These are phyloP conservation scores for Pelobates cultripes DNA, from an alignment of 2,797 vertebrate species.

Conservation along the genomic window DNA sequence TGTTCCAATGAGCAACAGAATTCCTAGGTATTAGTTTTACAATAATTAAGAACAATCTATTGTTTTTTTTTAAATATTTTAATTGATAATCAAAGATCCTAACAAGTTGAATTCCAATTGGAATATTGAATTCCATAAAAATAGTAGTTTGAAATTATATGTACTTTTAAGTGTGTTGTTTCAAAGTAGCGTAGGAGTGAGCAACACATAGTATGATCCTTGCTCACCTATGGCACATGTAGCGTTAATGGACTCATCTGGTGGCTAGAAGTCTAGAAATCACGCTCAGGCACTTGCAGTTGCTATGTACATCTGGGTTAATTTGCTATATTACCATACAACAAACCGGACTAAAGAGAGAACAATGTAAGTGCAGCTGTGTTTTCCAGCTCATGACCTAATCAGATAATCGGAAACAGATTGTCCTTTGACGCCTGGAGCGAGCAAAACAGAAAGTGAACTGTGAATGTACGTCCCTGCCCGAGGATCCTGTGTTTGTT, in stretches of 20 bases:
- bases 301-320: constrained; percentile 11
- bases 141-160: too few relatives aligned
- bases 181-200: too few relatives aligned
- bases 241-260: neutral
- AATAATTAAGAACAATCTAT: too few relatives aligned
- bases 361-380: constrained; percentile 33
- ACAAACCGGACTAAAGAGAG: neutral
- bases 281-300: neutral
- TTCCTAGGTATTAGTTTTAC: too few relatives aligned
- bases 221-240: too few relatives aligned
- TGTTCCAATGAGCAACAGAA: too few relatives aligned
- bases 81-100: too few relatives aligned
- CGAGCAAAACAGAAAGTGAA: constrained; percentile 21
- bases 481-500: constrained; percentile 6
- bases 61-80: too few relatives aligned
- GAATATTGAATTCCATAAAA: too few relatives aligned
- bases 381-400: constrained; percentile 26
- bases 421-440: constrained; percentile 22
- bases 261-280: neutral
- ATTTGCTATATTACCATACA: neutral
- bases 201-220: too few relatives aligned
- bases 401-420: constrained; percentile 39
- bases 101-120: too few relatives aligned
- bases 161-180: too few relatives aligned
- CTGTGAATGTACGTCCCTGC: constrained; percentile 7